Evolutionary conservation across 2,888 invertebrate species (phyloP).

Genomic region (Chalcis sispes): DNA sequence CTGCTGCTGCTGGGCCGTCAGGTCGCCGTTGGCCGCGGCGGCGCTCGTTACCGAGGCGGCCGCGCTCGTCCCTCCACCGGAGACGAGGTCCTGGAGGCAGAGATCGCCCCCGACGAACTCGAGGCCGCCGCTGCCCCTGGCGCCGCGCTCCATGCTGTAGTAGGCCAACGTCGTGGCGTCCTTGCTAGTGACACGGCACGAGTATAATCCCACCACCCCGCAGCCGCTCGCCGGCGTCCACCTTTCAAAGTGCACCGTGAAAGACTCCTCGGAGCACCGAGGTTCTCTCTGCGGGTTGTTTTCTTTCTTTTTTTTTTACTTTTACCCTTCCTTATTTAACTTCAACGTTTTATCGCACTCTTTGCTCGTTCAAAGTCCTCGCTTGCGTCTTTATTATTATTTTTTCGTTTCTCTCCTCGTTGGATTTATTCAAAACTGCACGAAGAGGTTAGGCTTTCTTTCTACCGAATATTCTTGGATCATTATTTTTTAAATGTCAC

Average conservation of each 20-base stretch:
- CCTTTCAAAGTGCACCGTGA: constrained; percentile 37
- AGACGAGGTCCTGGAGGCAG: constrained; percentile 86
- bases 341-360: too few species aligned
- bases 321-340: neutral
- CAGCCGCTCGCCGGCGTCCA: constrained; percentile 34
- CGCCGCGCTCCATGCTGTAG: constrained; percentile 75
- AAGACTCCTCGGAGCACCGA: constrained; percentile 40
- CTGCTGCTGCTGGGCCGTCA: constrained; percentile 74
- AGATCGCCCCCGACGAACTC: constrained; percentile 77
- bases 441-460: too few species aligned
- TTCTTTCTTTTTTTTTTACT: constrained; percentile 51
- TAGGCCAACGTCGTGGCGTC: constrained; percentile 78
- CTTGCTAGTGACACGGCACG: constrained; percentile 59
- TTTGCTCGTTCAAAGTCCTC: too few species aligned
- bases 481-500: too few species aligned
- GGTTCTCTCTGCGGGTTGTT: constrained; percentile 42
- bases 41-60: constrained; percentile 77
- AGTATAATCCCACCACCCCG: constrained; percentile 58
- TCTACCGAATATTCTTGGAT: too few species aligned
- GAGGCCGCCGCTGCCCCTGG: constrained; percentile 75
- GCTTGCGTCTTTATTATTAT: too few species aligned
- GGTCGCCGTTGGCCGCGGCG: constrained; percentile 77
- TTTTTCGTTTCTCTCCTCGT: too few species aligned
- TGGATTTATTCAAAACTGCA: too few species aligned
- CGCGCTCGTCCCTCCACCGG: constrained; percentile 78